phyloP scores from a whole-genome alignment of 2,113 vertebrate species.

The Gulo gulo region DNA sequence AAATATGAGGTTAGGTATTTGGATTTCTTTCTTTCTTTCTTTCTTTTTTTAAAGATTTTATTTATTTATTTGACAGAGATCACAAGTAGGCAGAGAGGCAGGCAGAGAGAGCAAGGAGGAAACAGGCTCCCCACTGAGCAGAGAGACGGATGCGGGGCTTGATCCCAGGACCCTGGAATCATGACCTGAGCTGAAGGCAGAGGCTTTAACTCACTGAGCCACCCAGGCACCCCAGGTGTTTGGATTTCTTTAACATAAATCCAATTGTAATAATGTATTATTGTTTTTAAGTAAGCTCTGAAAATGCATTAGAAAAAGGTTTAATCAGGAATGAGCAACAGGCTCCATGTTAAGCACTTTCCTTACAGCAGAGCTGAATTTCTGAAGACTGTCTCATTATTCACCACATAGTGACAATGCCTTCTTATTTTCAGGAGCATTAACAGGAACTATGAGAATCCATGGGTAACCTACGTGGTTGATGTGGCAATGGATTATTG shows the following conservation, averaged over 20 bases:
- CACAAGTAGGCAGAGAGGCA: too few species aligned
- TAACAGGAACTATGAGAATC: background rate
- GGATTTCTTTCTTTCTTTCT: background rate
- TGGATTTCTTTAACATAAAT: background rate
- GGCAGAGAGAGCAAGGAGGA: too few species aligned
- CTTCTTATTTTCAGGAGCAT: background rate
- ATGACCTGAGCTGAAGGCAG: too few species aligned
- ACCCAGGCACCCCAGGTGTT: background rate
- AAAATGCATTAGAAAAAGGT: slow-evolving; percentile 9
- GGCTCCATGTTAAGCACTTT: background rate
- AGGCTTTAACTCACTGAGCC: too few species aligned
- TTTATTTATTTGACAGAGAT: too few species aligned
- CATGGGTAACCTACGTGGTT: background rate
- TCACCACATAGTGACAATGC: too few species aligned
- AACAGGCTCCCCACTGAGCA: too few species aligned
- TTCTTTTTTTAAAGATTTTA: too few species aligned
- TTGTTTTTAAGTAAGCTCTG: background rate
- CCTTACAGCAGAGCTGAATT: background rate
- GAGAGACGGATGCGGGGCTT: too few species aligned
- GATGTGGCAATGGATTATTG: background rate
- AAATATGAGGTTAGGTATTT: background rate
- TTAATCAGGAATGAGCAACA: background rate
- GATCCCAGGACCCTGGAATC: too few species aligned
- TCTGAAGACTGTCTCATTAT: background rate
- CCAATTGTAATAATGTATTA: background rate